Evolutionary conservation across 1,140 invertebrate species (phyloP).

Genomic region (Cotesia glomerata): DNA sequence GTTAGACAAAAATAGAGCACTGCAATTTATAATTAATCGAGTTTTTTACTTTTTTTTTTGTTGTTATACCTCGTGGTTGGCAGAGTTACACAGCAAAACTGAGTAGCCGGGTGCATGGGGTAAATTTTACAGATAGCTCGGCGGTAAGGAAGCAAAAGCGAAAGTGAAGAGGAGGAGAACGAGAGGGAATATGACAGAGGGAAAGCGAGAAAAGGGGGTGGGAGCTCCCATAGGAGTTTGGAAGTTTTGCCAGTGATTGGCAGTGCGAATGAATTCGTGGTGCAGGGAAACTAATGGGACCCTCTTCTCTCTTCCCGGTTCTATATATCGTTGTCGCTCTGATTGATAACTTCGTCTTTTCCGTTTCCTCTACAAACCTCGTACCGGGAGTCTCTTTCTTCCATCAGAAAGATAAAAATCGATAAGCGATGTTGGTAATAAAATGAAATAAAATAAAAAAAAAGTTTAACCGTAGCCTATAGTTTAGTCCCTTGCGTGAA

Average conservation of each 20-base stretch:
- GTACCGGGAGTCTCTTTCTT: neutral
- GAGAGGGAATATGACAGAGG: neutral
- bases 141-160: neutral
- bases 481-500: neutral
- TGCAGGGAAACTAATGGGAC: conserved; percentile 44
- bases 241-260: conserved; percentile 41
- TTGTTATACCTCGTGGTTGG: neutral
- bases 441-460: neutral
- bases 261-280: conserved; percentile 43
- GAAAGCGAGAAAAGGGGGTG: neutral
- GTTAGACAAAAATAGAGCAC: too few species aligned
- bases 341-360: conserved; percentile 45
- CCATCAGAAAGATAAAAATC: neutral
- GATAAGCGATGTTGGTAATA: neutral
- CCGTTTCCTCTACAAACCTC: neutral
- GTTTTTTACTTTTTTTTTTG: neutral
- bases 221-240: conserved; percentile 24
- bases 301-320: conserved; percentile 21
- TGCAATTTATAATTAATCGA: too few species aligned
- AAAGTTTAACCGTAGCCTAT: neutral
- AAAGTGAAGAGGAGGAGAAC: neutral
- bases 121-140: neutral
- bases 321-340: conserved; percentile 41
- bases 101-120: neutral
- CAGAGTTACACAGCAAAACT: too few species aligned